phyloP scores from a whole-genome alignment of 64 coral and sea anemone species.

The Stichodactyla mertensii region DNA sequence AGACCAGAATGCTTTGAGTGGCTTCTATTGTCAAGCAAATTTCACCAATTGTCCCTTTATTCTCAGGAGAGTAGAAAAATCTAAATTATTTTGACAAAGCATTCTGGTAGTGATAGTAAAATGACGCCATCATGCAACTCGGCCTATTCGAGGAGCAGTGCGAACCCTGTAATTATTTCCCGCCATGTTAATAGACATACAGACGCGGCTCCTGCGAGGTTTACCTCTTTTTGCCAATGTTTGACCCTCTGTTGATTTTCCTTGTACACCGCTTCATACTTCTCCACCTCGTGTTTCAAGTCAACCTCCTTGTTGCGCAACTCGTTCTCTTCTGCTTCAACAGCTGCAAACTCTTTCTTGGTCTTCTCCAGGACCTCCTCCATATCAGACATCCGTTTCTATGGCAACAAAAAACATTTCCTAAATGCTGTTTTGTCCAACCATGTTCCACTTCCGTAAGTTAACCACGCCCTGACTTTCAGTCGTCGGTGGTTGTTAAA shows the following conservation, averaged over 20 bases:
- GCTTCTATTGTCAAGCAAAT: no score
- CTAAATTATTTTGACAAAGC: no score
- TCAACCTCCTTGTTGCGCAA: slow-evolving; percentile 75
- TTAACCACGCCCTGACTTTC: no score
- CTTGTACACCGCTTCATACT: slow-evolving; percentile 65
- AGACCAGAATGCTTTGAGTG: no score
- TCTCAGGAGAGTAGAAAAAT: no score
- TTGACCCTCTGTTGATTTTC: slow-evolving; percentile 87
- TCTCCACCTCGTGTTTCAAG: slow-evolving; percentile 92
- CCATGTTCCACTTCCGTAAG: not conserved
- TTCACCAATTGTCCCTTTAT: no score
- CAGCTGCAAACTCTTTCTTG: slow-evolving; percentile 33
- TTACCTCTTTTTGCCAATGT: slow-evolving; percentile 90
- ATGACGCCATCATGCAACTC: no score
- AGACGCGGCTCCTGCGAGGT: not conserved
- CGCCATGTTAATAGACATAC: not conserved
- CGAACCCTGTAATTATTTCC: no score
- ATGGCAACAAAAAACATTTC: not conserved
- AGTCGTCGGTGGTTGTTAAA: no score
- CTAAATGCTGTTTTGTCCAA: not conserved
- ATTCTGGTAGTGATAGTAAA: no score
- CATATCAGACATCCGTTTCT: slow-evolving; percentile 69
- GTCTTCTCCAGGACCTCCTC: slow-evolving; percentile 40
- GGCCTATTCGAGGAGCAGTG: no score
- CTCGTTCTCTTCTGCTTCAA: slow-evolving; percentile 73